These are phyloP conservation scores for Rutilus rutilus DNA, from an alignment of 2,113 vertebrate genomes.

Conservation along the genomic window DNA sequence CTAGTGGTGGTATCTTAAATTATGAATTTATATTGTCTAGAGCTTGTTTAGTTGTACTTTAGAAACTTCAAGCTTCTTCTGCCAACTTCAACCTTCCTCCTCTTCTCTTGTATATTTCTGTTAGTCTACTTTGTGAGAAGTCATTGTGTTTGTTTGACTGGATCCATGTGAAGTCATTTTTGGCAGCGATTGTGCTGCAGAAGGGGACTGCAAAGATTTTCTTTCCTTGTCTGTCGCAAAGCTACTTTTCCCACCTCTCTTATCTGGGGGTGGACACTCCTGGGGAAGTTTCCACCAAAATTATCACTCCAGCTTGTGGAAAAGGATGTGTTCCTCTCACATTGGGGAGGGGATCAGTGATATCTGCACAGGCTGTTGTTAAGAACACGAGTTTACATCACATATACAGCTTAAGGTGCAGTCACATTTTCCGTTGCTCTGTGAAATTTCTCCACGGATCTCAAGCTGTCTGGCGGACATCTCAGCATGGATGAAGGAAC, in stretches of 20 bases:
- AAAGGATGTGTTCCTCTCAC: slow-evolving; percentile 51
- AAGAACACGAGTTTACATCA: background rate
- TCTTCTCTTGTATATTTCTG: slow-evolving; percentile 4
- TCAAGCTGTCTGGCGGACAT: too few relatives aligned
- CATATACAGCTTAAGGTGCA: background rate
- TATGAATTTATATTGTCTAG: background rate
- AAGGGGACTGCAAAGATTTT: slow-evolving; percentile 10
- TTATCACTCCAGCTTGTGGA: slow-evolving; percentile 39
- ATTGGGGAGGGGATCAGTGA: slow-evolving; percentile 1
- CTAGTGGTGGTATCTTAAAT: background rate
- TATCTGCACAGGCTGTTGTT: background rate
- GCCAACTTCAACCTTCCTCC: background rate
- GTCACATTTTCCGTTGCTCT: background rate
- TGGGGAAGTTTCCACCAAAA: slow-evolving; percentile 22
- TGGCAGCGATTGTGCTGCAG: slow-evolving; percentile 37
- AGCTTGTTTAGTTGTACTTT: too few relatives aligned
- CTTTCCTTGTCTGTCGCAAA: slow-evolving; percentile 42
- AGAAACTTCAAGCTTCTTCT: background rate
- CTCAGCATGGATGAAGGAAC: too few relatives aligned
- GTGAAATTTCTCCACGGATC: background rate
- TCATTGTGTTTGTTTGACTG: slow-evolving; percentile 45
- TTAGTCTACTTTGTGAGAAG: slow-evolving; percentile 5
- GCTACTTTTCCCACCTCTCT: slow-evolving; percentile 43
- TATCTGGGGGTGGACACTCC: slow-evolving; percentile 47
- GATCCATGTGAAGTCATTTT: slow-evolving; percentile 50